phyloP scores from a whole-genome alignment of 2,888 invertebrate species.

The Volucella inflata region DNA sequence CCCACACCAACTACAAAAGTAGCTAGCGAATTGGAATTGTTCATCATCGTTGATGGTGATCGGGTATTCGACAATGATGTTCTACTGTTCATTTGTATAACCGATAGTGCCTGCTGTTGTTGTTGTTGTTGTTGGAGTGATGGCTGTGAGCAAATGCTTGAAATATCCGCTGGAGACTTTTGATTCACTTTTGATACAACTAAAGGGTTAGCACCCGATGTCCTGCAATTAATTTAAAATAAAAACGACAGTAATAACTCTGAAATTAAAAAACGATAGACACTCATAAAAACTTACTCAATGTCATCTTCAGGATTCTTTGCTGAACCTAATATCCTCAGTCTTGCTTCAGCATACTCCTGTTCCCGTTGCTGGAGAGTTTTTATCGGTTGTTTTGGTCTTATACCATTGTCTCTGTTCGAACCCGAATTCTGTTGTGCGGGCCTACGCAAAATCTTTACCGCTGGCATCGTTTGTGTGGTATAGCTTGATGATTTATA shows the following conservation, averaged over 20 bases:
- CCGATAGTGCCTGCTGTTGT: conserved; percentile 13
- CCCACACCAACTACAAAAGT: conserved; percentile 28
- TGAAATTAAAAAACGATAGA: not conserved
- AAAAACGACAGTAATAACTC: not conserved
- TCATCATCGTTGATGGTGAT: conserved; percentile 15
- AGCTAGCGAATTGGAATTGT: conserved; percentile 28
- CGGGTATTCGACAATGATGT: conserved; percentile 39
- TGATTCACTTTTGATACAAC: conserved; percentile 39
- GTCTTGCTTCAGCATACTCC: conserved; percentile 95
- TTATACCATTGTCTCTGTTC: conserved; percentile 87
- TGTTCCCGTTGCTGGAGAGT: conserved; percentile 95
- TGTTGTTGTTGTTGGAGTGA: conserved; percentile 24
- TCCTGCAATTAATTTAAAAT: conserved; percentile 28
- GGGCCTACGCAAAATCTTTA: conserved; percentile 92
- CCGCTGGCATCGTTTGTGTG: conserved; percentile 90
- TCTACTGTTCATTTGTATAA: conserved; percentile 41
- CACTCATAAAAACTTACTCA: conserved; percentile 82
- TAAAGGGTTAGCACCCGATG: conserved; percentile 62
- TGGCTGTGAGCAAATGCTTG: conserved; percentile 34
- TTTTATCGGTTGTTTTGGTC: conserved; percentile 90
- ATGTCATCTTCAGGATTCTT: conserved; percentile 90
- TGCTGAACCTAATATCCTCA: conserved; percentile 94
- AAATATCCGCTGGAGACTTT: conserved; percentile 48
- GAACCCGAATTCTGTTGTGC: conserved; percentile 85
- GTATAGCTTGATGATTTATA: conserved; percentile 88